phyloP scores from a whole-genome alignment of 2,888 invertebrate genomes.

The Bombyx huttoni region DNA sequence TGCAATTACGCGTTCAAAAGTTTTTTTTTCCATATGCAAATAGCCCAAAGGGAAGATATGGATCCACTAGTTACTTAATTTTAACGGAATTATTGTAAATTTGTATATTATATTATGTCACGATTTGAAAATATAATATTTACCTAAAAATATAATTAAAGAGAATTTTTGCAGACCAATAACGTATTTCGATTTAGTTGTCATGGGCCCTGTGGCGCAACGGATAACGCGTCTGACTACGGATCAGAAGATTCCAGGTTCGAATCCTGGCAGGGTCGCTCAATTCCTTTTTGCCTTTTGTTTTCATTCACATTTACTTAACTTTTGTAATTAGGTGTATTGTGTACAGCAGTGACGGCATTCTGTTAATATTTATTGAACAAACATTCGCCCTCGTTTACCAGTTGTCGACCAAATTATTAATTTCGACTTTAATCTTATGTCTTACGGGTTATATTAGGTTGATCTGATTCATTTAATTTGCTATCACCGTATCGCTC shows the following conservation, averaged over 20 bases:
- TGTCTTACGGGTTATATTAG: slow-evolving; percentile 25
- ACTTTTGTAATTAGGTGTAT: slow-evolving; percentile 36
- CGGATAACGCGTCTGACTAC: slow-evolving; percentile 81
- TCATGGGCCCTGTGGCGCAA: slow-evolving; percentile 75
- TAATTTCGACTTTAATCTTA: not conserved
- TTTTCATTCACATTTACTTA: slow-evolving; percentile 21
- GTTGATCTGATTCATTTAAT: slow-evolving; percentile 6
- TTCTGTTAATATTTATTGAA: slow-evolving; percentile 47
- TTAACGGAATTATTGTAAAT: too few species aligned
- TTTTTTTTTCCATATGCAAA: too few species aligned
- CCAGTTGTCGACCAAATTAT: slow-evolving; percentile 11
- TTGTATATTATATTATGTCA: too few species aligned
- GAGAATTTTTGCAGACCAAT: too few species aligned
- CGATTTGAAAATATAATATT: too few species aligned
- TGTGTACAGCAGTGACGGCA: slow-evolving; percentile 39
- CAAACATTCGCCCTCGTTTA: slow-evolving; percentile 29
- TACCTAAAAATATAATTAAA: too few species aligned
- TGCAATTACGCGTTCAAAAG: too few species aligned
- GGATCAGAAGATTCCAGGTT: slow-evolving; percentile 79
- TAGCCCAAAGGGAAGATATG: too few species aligned
- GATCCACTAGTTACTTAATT: too few species aligned
- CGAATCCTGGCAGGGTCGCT: slow-evolving; percentile 76
- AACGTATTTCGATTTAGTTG: too few species aligned
- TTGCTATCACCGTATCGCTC: not conserved
- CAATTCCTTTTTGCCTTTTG: slow-evolving; percentile 7